These are phyloP conservation scores for Squalus acanthias DNA, from an alignment of 2,797 vertebrate species.

Conservation along the genomic window DNA sequence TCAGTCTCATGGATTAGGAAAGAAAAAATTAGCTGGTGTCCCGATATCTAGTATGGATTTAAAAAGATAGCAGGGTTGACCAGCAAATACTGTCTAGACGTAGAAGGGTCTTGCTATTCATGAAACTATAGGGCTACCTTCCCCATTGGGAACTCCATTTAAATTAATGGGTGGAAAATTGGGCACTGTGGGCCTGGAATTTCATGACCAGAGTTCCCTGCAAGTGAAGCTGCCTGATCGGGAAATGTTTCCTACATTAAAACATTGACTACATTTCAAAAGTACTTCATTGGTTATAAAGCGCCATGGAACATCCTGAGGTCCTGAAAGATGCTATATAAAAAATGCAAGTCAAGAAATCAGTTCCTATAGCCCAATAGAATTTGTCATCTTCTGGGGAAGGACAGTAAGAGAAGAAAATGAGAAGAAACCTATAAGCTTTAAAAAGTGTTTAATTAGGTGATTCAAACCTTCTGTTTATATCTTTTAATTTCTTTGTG, in stretches of 20 bases:
- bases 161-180: not conserved
- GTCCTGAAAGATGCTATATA: not conserved
- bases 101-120: not conserved
- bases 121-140: not conserved
- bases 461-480: not conserved
- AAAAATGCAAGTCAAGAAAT: not conserved
- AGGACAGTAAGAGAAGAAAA: not conserved
- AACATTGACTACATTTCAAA: not conserved
- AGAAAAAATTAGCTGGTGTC: not conserved
- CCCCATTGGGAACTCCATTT: not conserved
- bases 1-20: not conserved
- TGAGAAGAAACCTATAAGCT: not conserved
- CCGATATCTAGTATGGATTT: not conserved
- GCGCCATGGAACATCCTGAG: not conserved
- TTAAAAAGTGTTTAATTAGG: not conserved
- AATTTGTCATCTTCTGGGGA: not conserved
- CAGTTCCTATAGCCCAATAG: not conserved
- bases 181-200: not conserved
- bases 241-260: not conserved
- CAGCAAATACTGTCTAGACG: not conserved
- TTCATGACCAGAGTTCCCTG: not conserved
- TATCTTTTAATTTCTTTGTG: not conserved
- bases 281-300: too few relatives aligned
- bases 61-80: not conserved
- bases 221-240: too few relatives aligned